Base-by-base conservation (phyloP, 2,113 vertebrate species). In the Salvelinus sp. region DNA sequence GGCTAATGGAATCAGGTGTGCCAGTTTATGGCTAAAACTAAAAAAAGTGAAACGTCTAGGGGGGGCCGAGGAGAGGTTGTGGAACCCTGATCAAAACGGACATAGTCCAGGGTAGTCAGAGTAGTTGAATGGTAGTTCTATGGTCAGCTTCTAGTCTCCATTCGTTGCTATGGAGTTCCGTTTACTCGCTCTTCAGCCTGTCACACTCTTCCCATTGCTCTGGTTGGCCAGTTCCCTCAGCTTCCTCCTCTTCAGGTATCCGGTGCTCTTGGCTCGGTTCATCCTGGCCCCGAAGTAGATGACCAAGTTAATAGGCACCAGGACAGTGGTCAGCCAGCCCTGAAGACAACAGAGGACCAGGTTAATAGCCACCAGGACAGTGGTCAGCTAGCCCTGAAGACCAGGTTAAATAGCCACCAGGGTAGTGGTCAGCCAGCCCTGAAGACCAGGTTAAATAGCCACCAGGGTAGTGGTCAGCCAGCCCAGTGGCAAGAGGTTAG, bases 171-270 rank as follows among this genome's bases (percentile, higher is more conserved):
- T 12, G 9, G 38, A 44, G 38, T 10, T 12, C 2, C 0, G n/a
- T 50, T 86, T 93, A 97, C 23, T 95, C 90, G 0, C 6, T 88
- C 64, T 91, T 92, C 22, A 79, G 14, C 47, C 28, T 20, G 22
- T 38, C 68, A 14, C 68, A 14, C 54, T 0, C 38, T 23, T 18
- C 89, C 90, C 22, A 3, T 66, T 66, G 25, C 12, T 66, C 25
- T 66, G 64, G 0, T 91, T 91, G 30, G 38, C 87, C 79, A 86
- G 81, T 78, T 91, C 90, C 44, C 90, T 93, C 84, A 94, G 89
- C 88, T 95, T 97, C 81, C 77, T 79, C 83, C 95, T 95, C 63
- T 93, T 94, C 60, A 97, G 85, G 79, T 88, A 92, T 28, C 79
- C 94, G 12, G 92, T 93, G 18, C 96, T 94, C 16, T 87, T 0